These are phyloP conservation scores for Erebia epiphron DNA, from an alignment of 2,888 invertebrate genomes.

Conservation along the genomic window DNA sequence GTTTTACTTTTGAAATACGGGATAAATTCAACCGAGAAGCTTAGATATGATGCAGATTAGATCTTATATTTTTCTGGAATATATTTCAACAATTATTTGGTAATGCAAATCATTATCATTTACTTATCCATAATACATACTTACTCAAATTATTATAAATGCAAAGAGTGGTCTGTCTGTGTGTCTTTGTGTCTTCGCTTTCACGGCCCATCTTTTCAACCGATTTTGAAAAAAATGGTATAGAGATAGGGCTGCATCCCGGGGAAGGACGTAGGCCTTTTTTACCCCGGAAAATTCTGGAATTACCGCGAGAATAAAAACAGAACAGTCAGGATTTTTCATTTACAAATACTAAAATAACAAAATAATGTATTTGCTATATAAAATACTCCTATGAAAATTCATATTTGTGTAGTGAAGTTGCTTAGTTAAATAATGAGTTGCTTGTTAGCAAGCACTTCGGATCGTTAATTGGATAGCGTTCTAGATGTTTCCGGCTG, in stretches of 20 bases:
- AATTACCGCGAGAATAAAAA: no score
- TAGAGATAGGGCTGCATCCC: no score
- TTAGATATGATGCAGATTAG: conserved; percentile 12
- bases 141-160: no score
- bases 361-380: background rate
- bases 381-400: background rate
- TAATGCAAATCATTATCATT: background rate
- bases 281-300: no score
- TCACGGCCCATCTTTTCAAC: no score
- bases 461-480: conserved; percentile 20
- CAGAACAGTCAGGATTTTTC: no score
- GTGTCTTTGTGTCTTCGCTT: no score
- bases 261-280: no score
- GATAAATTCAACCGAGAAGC: conserved; percentile 11
- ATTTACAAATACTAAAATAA: background rate
- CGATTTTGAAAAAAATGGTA: no score
- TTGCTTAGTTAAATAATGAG: conserved; percentile 5
- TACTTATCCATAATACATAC: no score
- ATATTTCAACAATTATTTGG: background rate
- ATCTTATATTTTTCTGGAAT: background rate
- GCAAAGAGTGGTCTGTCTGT: no score
- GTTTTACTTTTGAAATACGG: conserved; percentile 25
- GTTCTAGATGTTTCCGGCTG: conserved; percentile 25
- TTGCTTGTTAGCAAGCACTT: conserved; percentile 19
- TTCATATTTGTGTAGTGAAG: background rate